Evolutionary conservation across 2,113 vertebrate genomes (phyloP), one percentile per base, ranked within the genome.

Genomic region (Elachura formosa): DNA sequence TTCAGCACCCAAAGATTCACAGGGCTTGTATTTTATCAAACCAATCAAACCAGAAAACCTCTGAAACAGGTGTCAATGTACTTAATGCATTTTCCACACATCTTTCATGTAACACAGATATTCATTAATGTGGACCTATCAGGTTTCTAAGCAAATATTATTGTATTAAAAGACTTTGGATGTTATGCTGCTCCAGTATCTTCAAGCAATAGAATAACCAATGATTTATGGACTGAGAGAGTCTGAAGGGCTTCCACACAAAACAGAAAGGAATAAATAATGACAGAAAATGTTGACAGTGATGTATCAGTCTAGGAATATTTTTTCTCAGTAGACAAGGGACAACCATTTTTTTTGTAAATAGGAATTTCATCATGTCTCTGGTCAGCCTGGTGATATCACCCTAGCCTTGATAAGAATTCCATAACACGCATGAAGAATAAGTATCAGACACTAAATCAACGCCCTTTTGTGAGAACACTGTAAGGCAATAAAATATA

Each of bases 201-300:
- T 85, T 90, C 49, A 97, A 95, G 84, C 36, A 96, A 89, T 78
- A 89, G 74, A 90, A 89, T 10, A 95, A 62, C 29, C 72, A 83
- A 77, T 83, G 94, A 97, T 87, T 97, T 96, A 98, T 96, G 80
- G 96, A 71, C 76, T 75, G 40, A 95, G 31, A 79, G 17, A 71
- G 48, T 71, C 51, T 88, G 38, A 95, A 95, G 69, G 94, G 87
- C 59, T 92, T 91, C 62, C 41, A 66, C 59, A 91, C 75, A 96
- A 97, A 95, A 82, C 31, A 97, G 61, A 97, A 78, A 79, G 94
- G 54, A 95, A 96, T 93, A 94, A 97, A 96, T 69, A 94, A 86
- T 49, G 21, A 62, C 72, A 96, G 86, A 84, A 92, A 96, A 94
- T 73, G 43, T 77, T 94, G 96, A 94, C 77, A 94, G 38, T 88